Evolutionary conservation across 2,113 vertebrate genomes (phyloP).

Genomic region (Rhinichthys klamathensis): DNA sequence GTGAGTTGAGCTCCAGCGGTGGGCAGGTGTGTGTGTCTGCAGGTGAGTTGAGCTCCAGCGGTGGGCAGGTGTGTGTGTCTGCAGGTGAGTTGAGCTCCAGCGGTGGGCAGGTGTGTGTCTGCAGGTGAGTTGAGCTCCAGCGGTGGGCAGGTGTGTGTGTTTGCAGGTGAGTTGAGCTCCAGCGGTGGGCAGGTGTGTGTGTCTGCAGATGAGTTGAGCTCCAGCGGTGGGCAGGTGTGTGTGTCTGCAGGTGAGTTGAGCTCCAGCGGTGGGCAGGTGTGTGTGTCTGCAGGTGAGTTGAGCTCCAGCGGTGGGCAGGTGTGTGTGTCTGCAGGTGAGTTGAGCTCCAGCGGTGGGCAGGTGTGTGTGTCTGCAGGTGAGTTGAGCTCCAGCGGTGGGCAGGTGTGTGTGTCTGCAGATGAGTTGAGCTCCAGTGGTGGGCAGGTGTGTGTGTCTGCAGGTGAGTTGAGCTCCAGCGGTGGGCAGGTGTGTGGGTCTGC

Average conservation of each 20-base stretch:
- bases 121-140: conserved; percentile 16
- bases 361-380: conserved; percentile 9
- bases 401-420: background rate
- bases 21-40: conserved; percentile 26
- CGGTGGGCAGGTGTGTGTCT: background rate
- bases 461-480: conserved; percentile 17
- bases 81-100: background rate
- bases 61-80: conserved; percentile 29
- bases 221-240: conserved; percentile 16
- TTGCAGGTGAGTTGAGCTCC: conserved; percentile 13
- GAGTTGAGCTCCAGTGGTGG: conserved; percentile 2
- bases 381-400: too few relatives aligned
- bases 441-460: conserved; percentile 25
- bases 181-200: conserved; percentile 25
- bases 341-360: conserved; percentile 27
- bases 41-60: conserved; percentile 8
- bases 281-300: conserved; percentile 16
- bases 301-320: conserved; percentile 24
- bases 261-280: background rate
- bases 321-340: conserved; percentile 25
- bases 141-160: conserved; percentile 23
- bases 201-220: conserved; percentile 24
- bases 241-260: background rate
- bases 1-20: conserved; percentile 17
- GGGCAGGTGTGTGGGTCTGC: conserved; percentile 13